These are phyloP conservation scores for Bettongia penicillata DNA, from an alignment of 2,113 vertebrate genomes.

Conservation along the genomic window DNA sequence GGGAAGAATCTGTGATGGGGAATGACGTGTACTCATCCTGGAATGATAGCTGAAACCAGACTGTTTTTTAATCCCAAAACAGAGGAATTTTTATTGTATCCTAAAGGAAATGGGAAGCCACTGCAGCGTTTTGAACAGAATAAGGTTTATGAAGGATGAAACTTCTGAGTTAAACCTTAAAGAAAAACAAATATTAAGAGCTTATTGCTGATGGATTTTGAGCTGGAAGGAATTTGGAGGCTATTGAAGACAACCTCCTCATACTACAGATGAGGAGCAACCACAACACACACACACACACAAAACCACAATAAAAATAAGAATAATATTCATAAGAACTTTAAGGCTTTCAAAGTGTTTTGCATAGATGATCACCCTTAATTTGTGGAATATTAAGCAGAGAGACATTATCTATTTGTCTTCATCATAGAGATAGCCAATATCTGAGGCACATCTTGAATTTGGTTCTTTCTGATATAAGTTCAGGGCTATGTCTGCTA, in stretches of 20 bases:
- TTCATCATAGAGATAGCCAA: background rate
- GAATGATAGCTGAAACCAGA: background rate
- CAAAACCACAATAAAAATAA: background rate
- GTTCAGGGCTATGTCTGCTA: too few species aligned
- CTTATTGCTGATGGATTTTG: background rate
- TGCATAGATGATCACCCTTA: background rate
- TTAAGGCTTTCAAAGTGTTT: too few species aligned
- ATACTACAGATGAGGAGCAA: background rate
- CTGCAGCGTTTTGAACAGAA: background rate
- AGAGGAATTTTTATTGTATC: background rate
- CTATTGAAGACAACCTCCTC: background rate
- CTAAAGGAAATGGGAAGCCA: background rate
- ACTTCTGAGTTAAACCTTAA: background rate
- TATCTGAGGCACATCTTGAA: background rate
- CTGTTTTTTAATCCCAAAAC: background rate
- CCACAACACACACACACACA: accelerated
- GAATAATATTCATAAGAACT: background rate
- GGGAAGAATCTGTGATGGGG: background rate
- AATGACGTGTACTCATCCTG: background rate
- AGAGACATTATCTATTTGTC: background rate
- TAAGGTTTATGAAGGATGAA: too few species aligned
- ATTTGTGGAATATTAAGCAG: background rate
- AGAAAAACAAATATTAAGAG: background rate
- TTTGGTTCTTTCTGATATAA: too few species aligned
- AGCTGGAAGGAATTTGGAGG: background rate